Percentiles rank a stretch among this genome's conserved stretches.
Evolutionary conservation across 2,113 vertebrate species (phyloP).

Genomic region (Bubo bubo): DNA sequence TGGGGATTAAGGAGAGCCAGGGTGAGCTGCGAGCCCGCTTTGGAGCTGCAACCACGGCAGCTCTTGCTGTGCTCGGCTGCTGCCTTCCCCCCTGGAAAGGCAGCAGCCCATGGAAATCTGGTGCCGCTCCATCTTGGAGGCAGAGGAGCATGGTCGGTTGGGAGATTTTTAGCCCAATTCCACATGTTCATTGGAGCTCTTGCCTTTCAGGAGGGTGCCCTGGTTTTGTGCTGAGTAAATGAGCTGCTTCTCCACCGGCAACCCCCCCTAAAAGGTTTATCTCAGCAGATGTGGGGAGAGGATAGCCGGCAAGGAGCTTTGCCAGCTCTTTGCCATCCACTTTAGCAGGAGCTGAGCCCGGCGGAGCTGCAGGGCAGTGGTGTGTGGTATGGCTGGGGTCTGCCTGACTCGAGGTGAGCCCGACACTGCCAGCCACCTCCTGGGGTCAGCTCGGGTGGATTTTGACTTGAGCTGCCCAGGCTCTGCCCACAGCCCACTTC

Average conservation of each 20-base stretch:
- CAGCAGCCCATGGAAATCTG: rapidly evolving
- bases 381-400: rapidly evolving
- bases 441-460: rapidly evolving
- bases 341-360: neutral
- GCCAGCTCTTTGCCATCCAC: neutral
- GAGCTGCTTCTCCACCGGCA: neutral
- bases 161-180: neutral
- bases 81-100: neutral
- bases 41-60: neutral
- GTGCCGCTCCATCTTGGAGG: neutral
- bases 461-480: neutral
- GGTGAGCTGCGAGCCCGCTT: rapidly evolving
- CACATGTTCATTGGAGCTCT: neutral
- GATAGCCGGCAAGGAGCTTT: neutral
- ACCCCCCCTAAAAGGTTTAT: neutral
- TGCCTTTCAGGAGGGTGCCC: neutral
- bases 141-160: neutral
- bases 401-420: neutral
- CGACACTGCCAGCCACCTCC: rapidly evolving
- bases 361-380: rapidly evolving
- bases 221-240: neutral
- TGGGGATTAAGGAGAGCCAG: neutral
- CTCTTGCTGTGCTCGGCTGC: rapidly evolving
- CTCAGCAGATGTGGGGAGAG: neutral
- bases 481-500: neutral